Percentiles rank a stretch among this genome's conserved stretches.
Conservation (phyloP, 1,140 invertebrate genomes). For the Heliothis subflexa region DNA sequence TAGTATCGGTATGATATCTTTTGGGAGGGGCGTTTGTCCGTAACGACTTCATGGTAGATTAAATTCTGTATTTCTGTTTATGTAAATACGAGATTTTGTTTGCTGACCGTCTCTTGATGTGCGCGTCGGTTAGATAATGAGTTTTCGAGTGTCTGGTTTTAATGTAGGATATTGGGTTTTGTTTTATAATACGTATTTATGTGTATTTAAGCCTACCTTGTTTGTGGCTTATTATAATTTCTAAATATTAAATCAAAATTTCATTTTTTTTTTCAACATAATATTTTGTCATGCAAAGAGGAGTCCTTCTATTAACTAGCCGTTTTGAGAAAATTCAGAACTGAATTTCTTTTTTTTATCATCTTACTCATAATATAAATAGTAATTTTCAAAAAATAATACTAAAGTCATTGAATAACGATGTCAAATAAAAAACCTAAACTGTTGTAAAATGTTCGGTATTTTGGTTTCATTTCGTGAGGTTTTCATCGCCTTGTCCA, state of each 20-base stretch:
- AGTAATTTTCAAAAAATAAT: no score
- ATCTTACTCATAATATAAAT: no score
- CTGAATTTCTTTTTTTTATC: no score
- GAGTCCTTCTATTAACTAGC: no score
- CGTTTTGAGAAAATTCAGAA: no score
- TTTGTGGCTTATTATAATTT: no score
- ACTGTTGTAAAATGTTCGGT: not conserved
- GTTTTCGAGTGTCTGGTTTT: constrained; percentile 16
- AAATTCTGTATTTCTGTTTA: constrained; percentile 37
- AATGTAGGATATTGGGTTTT: not conserved
- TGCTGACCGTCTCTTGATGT: constrained; percentile 30
- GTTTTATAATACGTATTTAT: not conserved
- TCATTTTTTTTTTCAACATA: no score
- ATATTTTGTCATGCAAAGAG: no score
- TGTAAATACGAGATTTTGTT: constrained; percentile 28
- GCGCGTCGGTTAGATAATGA: constrained; percentile 2
- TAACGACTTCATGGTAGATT: constrained; percentile 38
- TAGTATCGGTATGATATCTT: constrained; percentile 38
- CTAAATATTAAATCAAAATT: no score
- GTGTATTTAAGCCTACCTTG: no score
- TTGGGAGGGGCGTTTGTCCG: not conserved
- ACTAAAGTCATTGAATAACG: no score
- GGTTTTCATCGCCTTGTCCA: not conserved
- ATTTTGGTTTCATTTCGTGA: not conserved
- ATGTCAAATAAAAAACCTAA: no score